A percentile compares a stretch with the other conserved stretches of the same genome.
Evolutionary conservation across 23 tunicate genomes (phyloP).

Genomic region (Aplidium turbinatum): DNA sequence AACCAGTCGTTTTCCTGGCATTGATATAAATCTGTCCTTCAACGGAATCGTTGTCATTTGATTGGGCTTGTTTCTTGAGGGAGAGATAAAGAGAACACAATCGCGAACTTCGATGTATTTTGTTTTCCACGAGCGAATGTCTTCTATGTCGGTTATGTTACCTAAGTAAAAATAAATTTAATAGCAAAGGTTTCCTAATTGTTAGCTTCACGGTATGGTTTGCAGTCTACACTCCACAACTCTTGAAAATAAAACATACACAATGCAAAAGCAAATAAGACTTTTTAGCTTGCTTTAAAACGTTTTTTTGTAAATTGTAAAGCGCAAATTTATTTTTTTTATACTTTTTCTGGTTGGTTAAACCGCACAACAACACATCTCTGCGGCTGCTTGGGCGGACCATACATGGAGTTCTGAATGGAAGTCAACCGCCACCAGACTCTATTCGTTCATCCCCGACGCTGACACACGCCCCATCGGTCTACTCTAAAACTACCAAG

Average conservation of each 20-base stretch:
- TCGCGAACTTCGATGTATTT: conserved; percentile 37
- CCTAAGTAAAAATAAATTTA: conserved; percentile 5
- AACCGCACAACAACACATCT: no score
- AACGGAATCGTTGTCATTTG: conserved; percentile 12
- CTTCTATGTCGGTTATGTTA: conserved; percentile 17
- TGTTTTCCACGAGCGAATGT: conserved; percentile 28
- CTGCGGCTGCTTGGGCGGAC: no score
- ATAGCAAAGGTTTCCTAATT: background rate
- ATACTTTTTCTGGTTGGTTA: no score
- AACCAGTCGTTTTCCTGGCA: conserved; percentile 28
- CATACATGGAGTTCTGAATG: no score
- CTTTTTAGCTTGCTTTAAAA: no score
- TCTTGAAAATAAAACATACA: background rate
- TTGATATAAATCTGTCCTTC: conserved; percentile 23
- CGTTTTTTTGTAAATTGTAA: no score
- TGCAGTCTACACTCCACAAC: background rate
- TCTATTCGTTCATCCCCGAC: no score
- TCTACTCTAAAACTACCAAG: no score
- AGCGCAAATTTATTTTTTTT: no score
- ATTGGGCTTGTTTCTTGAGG: conserved; percentile 8
- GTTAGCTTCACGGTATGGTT: background rate
- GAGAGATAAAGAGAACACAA: background rate
- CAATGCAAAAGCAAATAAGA: background rate
- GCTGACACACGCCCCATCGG: no score
- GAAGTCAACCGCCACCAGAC: no score